Conservation (phyloP, 2,888 invertebrate genomes). For the Nymphalis urticae region DNA sequence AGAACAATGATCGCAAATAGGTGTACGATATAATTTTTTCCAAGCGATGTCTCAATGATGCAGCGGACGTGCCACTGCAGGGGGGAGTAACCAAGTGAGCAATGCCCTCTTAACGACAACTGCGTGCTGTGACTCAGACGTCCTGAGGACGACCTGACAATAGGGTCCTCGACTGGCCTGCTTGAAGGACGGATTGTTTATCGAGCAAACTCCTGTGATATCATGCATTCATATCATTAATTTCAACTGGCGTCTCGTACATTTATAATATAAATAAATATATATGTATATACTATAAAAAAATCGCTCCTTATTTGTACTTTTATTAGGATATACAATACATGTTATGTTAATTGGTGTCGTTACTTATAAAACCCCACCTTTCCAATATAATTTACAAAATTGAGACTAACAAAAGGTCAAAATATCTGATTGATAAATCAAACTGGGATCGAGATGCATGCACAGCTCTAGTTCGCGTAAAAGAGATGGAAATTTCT, state of each 20-base stretch:
- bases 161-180: conserved; percentile 77
- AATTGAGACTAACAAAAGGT: too few relatives aligned
- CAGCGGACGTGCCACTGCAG: conserved; percentile 57
- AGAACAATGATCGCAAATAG: conserved; percentile 69
- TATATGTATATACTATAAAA: too few relatives aligned
- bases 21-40: conserved; percentile 39
- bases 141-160: conserved; percentile 77
- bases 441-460: too few relatives aligned
- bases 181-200: conserved; percentile 75
- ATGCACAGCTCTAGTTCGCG: too few relatives aligned
- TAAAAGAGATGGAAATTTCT: too few relatives aligned
- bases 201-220: conserved; percentile 51
- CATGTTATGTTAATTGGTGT: too few relatives aligned
- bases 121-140: conserved; percentile 75
- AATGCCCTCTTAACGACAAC: conserved; percentile 79
- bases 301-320: too few relatives aligned
- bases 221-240: conserved; percentile 36
- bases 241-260: conserved; percentile 1
- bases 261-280: not conserved
- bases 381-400: too few relatives aligned
- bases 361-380: too few relatives aligned
- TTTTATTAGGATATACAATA: too few relatives aligned
- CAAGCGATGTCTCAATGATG: conserved; percentile 46
- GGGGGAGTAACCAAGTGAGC: conserved; percentile 73
- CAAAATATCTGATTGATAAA: too few relatives aligned